phyloP scores from a whole-genome alignment of 2,113 vertebrate species.

The Ivindomyrus marchei region DNA sequence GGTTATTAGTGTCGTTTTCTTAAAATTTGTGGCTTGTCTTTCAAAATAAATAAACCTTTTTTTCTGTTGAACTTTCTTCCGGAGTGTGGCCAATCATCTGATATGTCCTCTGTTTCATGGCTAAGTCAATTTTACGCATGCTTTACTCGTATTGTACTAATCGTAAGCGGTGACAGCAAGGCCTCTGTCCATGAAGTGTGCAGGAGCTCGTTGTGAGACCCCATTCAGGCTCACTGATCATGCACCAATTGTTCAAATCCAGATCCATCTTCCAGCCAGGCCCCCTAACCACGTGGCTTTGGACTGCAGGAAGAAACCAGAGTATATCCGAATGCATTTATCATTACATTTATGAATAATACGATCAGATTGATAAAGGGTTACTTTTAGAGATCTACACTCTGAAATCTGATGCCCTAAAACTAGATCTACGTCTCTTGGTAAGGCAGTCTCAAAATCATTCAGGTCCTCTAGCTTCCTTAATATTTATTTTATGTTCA shows the following conservation, averaged over 20 bases:
- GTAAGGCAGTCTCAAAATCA: neutral
- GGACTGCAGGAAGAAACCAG: neutral
- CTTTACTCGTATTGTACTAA: neutral
- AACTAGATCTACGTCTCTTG: neutral
- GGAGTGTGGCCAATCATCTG: neutral
- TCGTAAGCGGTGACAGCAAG: neutral
- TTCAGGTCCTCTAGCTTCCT: neutral
- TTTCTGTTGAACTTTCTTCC: slow-evolving; percentile 55
- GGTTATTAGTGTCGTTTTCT: slow-evolving; percentile 76
- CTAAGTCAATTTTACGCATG: neutral
- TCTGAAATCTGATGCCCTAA: neutral
- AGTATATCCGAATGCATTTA: neutral
- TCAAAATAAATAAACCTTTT: slow-evolving; percentile 71
- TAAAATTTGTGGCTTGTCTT: slow-evolving; percentile 73
- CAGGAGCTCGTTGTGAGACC: neutral
- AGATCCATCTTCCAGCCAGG: neutral
- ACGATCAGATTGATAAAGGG: neutral
- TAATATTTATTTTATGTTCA: neutral
- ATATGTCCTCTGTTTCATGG: neutral
- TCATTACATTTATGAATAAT: neutral
- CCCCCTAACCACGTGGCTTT: neutral
- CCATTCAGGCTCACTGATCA: neutral
- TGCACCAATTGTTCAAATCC: neutral
- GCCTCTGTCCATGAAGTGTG: neutral
- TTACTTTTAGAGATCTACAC: neutral